Evolutionary conservation across 1,140 invertebrate species (phyloP).

Genomic region (Cecropterus lyciades): DNA sequence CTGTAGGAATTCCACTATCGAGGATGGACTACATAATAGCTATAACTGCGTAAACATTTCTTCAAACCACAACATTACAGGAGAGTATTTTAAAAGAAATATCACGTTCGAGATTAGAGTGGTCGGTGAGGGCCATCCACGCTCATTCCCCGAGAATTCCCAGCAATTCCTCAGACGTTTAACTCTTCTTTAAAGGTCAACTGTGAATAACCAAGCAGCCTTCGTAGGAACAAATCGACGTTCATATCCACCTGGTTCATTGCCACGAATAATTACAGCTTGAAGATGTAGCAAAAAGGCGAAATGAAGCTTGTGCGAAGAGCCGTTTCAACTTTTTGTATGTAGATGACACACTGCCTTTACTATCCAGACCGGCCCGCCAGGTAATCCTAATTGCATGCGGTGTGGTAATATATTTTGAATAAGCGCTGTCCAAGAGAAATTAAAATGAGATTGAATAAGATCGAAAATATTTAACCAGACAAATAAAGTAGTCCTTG

Average conservation of each 20-base stretch:
- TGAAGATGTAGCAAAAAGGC: slow-evolving; percentile 52
- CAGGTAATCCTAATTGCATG: slow-evolving; percentile 25
- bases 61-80: slow-evolving; percentile 24
- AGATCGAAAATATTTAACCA: not conserved
- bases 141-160: slow-evolving; percentile 44
- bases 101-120: slow-evolving; percentile 13
- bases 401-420: slow-evolving; percentile 26
- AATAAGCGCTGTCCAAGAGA: not conserved
- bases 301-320: slow-evolving; percentile 39
- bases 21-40: slow-evolving; percentile 22
- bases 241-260: slow-evolving; percentile 57
- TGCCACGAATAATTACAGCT: slow-evolving; percentile 70
- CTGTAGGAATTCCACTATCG: slow-evolving; percentile 7
- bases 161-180: slow-evolving; percentile 46
- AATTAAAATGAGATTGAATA: not conserved
- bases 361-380: slow-evolving; percentile 22
- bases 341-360: slow-evolving; percentile 45
- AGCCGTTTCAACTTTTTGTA: slow-evolving; percentile 47
- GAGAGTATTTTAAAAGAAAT: slow-evolving; percentile 21
- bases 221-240: slow-evolving; percentile 59
- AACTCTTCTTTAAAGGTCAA: slow-evolving; percentile 67
- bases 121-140: slow-evolving; percentile 28
- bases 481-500: not conserved
- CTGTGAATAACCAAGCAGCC: slow-evolving; percentile 69
- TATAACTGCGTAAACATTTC: slow-evolving; percentile 18